Percentiles rank a stretch among this genome's conserved stretches.
Evolutionary conservation across 1,140 invertebrate genomes (phyloP).

Genomic region (Drosophila ercepeae): DNA sequence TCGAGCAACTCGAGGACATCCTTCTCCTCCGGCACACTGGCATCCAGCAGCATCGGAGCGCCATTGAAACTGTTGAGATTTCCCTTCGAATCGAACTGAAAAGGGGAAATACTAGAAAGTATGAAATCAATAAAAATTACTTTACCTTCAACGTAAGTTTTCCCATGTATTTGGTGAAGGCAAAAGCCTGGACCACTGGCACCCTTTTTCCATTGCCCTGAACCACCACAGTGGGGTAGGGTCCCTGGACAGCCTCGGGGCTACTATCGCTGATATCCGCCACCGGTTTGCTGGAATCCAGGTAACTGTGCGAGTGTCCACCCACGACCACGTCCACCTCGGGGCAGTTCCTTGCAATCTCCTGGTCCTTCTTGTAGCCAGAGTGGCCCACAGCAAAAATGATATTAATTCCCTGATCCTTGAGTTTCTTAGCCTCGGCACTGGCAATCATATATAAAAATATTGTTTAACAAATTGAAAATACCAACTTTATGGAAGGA

Average conservation of each 20-base stretch:
- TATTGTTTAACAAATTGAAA: neutral
- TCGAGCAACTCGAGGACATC: slow-evolving; percentile 87
- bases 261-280: slow-evolving; percentile 50
- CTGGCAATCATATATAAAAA: slow-evolving; percentile 22
- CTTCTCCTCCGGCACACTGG: slow-evolving; percentile 86
- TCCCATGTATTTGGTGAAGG: slow-evolving; percentile 96
- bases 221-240: slow-evolving; percentile 90
- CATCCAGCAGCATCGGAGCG: slow-evolving; percentile 91
- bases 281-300: slow-evolving; percentile 89
- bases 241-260: slow-evolving; percentile 85
- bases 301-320: slow-evolving; percentile 92
- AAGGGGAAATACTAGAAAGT: neutral
- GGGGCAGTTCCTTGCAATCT: neutral
- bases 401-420: neutral
- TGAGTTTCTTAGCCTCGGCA: slow-evolving; percentile 25
- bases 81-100: slow-evolving; percentile 89
- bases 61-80: slow-evolving; percentile 89
- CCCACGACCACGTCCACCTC: neutral
- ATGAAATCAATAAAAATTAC: neutral
- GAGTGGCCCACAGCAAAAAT: neutral
- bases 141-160: slow-evolving; percentile 85
- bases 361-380: neutral
- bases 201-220: slow-evolving; percentile 89
- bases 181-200: slow-evolving; percentile 95
- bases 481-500: slow-evolving; percentile 85